Evolutionary conservation across 2,888 invertebrate genomes (phyloP).

Genomic region (Ptilodon capucinus): DNA sequence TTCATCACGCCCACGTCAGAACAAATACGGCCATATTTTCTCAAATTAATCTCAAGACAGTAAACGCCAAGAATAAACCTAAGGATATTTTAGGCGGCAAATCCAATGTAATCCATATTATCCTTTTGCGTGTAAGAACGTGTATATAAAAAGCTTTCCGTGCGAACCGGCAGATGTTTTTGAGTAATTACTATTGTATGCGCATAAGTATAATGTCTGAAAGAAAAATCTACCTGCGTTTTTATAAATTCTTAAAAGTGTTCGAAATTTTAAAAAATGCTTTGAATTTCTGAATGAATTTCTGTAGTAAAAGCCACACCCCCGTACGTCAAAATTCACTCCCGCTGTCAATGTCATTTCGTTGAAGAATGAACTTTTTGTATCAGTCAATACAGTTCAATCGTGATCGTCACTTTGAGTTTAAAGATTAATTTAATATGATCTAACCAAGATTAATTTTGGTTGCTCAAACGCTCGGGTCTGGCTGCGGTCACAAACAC

Average conservation of each 20-base stretch:
- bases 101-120: constrained; percentile 44
- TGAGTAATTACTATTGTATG: constrained; percentile 56
- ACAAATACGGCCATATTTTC: constrained; percentile 35
- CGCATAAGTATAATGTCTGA: too few relatives aligned
- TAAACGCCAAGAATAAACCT: constrained; percentile 42
- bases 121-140: constrained; percentile 24
- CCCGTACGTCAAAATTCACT: too few relatives aligned
- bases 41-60: constrained; percentile 35
- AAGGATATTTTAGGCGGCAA: constrained; percentile 49
- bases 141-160: constrained; percentile 38
- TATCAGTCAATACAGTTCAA: too few relatives aligned
- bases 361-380: too few relatives aligned
- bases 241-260: too few relatives aligned
- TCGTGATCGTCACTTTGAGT: constrained; percentile 6
- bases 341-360: too few relatives aligned
- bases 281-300: too few relatives aligned
- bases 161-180: constrained; percentile 66
- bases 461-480: constrained; percentile 38
- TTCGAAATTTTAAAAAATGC: too few relatives aligned
- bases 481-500: constrained; percentile 54
- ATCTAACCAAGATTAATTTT: constrained; percentile 47
- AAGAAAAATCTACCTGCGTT: too few relatives aligned
- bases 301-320: too few relatives aligned
- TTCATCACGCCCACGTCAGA: constrained; percentile 18
- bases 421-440: constrained; percentile 37